These are phyloP conservation scores for Lates japonicus DNA, from an alignment of 2,797 vertebrate species.

Conservation along the genomic window DNA sequence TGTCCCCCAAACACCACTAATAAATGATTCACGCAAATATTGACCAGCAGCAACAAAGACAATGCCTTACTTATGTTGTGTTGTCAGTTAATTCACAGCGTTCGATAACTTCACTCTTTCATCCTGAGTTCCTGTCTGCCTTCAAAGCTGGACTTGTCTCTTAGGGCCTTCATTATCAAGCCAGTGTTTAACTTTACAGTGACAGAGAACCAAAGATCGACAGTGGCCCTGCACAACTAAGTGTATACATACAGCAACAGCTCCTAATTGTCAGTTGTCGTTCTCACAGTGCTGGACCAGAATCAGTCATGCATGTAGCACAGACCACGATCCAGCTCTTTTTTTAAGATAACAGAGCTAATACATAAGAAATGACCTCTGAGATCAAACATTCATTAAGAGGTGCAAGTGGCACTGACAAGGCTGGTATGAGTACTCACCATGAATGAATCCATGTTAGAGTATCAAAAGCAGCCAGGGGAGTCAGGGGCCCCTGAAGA, in stretches of 20 bases:
- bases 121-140: neutral
- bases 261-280: neutral
- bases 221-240: neutral
- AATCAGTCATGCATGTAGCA: neutral
- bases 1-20: neutral
- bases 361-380: constrained; percentile 27
- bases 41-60: constrained; percentile 7
- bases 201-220: neutral
- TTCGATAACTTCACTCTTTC: neutral
- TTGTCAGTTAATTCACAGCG: neutral
- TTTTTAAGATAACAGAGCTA: constrained; percentile 4
- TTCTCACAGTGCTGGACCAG: neutral
- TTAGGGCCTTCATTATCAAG: constrained; percentile 12
- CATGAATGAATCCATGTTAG: constrained; percentile 52
- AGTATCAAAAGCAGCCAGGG: constrained; percentile 33
- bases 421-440: constrained; percentile 44
- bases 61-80: neutral
- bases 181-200: neutral
- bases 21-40: constrained; percentile 4
- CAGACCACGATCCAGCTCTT: neutral
- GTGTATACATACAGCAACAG: neutral
- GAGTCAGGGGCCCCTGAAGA: constrained; percentile 25
- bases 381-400: constrained; percentile 36
- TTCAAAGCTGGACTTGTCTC: neutral
- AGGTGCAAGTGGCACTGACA: neutral